Conservation (phyloP, 2,797 vertebrate species). For the Lacerta viridis region DNA sequence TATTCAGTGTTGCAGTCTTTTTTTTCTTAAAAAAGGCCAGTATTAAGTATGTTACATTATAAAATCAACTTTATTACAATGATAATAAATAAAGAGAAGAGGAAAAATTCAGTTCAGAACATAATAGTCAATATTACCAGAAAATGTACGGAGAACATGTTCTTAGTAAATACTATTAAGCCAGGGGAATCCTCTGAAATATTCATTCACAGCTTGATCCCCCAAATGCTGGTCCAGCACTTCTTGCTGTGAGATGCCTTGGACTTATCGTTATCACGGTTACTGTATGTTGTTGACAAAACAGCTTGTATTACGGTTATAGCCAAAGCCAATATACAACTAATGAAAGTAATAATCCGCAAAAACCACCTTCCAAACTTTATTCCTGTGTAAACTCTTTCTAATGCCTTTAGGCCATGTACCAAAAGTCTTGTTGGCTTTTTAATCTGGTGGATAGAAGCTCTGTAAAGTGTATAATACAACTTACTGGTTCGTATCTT, state of each 20-base stretch:
- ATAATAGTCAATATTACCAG: conserved; percentile 54
- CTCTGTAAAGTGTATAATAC: not conserved
- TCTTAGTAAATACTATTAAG: not conserved
- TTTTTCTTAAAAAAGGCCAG: not conserved
- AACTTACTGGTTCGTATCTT: not conserved
- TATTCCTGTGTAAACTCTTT: not conserved
- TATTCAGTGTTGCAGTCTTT: not conserved
- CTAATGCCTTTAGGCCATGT: not conserved
- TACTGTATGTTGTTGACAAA: not conserved
- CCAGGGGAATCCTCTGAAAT: conserved; percentile 30
- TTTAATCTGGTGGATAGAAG: not conserved
- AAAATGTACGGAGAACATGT: conserved; percentile 31
- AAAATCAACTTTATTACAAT: conserved; percentile 72
- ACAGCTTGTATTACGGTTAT: not conserved
- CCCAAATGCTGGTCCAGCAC: not conserved
- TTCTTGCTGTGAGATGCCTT: conserved; percentile 3
- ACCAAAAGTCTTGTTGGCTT: not conserved
- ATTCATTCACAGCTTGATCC: conserved; percentile 32
- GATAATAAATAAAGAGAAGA: conserved; percentile 69
- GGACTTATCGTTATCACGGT: not conserved
- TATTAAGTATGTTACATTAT: conserved; percentile 35
- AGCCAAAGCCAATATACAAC: not conserved
- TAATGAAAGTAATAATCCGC: not conserved
- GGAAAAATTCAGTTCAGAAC: conserved; percentile 63
- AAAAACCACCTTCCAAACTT: not conserved